phyloP scores from a whole-genome alignment of 2,888 invertebrate genomes.

The Ypsolopha scabrella region DNA sequence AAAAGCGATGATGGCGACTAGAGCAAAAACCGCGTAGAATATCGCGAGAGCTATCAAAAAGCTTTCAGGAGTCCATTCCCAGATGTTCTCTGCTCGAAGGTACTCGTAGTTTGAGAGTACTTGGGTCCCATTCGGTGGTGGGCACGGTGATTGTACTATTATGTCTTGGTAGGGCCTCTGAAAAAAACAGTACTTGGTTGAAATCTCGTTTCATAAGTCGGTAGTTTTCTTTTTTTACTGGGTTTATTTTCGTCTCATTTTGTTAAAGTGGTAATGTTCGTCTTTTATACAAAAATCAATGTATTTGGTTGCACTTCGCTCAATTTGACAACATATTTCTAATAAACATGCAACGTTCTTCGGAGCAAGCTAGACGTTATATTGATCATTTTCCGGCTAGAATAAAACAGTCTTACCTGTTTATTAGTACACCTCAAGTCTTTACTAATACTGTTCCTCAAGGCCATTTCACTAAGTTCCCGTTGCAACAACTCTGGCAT shows the following conservation, averaged over 20 bases:
- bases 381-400: background rate
- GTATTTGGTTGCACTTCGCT: no score
- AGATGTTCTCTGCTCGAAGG: conserved; percentile 42
- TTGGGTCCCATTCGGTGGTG: conserved; percentile 83
- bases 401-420: conserved; percentile 61
- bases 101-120: conserved; percentile 66
- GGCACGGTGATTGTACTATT: conserved; percentile 86
- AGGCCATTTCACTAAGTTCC: conserved; percentile 75
- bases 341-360: no score
- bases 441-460: conserved; percentile 63
- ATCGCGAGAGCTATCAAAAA: conserved; percentile 72
- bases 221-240: no score
- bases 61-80: conserved; percentile 65
- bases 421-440: conserved; percentile 75
- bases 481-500: conserved; percentile 74
- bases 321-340: no score
- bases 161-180: conserved; percentile 89
- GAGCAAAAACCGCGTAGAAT: conserved; percentile 72
- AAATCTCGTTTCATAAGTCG: background rate
- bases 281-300: background rate
- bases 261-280: no score
- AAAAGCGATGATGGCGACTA: conserved; percentile 72
- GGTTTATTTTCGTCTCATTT: no score
- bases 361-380: background rate
- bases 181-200: conserved; percentile 11